Conservation (phyloP, 1,140 invertebrate genomes). For the Zaprionus lachaisei region DNA sequence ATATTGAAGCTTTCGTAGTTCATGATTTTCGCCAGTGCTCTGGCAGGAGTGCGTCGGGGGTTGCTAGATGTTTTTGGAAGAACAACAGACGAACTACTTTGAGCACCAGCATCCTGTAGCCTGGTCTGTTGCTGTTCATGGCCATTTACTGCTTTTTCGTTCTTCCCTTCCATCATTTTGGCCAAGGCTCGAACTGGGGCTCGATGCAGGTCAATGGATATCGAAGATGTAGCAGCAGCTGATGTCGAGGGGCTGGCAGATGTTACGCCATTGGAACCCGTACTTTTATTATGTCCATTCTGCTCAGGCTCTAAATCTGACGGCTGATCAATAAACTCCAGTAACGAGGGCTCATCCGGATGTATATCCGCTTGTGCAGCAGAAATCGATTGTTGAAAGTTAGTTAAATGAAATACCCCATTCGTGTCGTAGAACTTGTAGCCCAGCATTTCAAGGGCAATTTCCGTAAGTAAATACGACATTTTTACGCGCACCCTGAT, state of each 20-base stretch:
- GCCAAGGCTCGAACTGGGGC: conserved; percentile 19
- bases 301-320: not conserved
- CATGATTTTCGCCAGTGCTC: conserved; percentile 60
- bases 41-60: conserved; percentile 46
- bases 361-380: conserved; percentile 35
- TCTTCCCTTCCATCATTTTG: conserved; percentile 27
- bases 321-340: conserved; percentile 33
- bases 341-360: conserved; percentile 19
- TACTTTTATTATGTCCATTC: conserved; percentile 9
- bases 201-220: not conserved
- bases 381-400: conserved; percentile 61
- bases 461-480: conserved; percentile 81
- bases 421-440: conserved; percentile 82
- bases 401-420: conserved; percentile 67
- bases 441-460: conserved; percentile 80
- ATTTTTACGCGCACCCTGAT: conserved; percentile 37
- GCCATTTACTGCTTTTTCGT: conserved; percentile 7
- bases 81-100: not conserved
- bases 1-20: conserved; percentile 62
- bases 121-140: not conserved
- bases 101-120: too few species aligned
- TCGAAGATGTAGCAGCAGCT: not conserved
- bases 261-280: not conserved
- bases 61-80: not conserved
- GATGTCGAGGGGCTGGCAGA: not conserved